Conservation (phyloP, 2,113 vertebrate genomes). For the Podocnemis expansa region DNA sequence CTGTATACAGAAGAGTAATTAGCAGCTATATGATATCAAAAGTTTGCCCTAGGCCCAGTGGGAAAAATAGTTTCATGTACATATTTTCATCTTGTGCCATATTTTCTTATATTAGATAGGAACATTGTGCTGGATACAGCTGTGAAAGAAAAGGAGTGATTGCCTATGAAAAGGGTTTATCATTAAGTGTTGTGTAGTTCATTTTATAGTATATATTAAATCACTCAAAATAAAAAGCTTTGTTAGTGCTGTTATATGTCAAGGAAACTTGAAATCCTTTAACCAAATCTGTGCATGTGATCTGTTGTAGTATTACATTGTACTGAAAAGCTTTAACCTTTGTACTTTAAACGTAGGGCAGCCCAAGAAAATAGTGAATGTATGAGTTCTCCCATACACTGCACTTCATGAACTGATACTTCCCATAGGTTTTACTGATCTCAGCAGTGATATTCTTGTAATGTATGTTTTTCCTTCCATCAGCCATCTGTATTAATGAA, state of each 20-base stretch:
- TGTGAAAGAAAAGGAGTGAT: not conserved
- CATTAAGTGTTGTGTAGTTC: not conserved
- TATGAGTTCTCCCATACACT: not conserved
- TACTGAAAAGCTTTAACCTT: not conserved
- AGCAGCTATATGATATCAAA: slow-evolving; percentile 32
- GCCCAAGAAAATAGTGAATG: not conserved
- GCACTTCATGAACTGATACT: not conserved
- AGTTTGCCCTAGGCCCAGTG: not conserved
- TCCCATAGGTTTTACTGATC: not conserved
- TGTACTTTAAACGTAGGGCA: not conserved
- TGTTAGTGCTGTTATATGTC: not conserved
- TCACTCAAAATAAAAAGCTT: not conserved
- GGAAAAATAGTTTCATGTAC: not conserved
- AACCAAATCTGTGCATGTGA: slow-evolving; percentile 9
- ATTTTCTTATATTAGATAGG: not conserved
- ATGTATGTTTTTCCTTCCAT: not conserved
- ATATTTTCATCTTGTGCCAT: not conserved
- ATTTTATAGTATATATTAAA: not conserved
- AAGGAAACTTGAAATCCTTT: not conserved
- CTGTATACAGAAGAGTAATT: slow-evolving; percentile 32
- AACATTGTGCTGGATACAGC: not conserved
- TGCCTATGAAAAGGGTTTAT: not conserved
- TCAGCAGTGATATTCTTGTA: not conserved
- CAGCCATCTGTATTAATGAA: not conserved
- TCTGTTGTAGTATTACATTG: not conserved